Evolutionary conservation across 2,113 vertebrate species (phyloP), one percentile per base, ranked within the genome.

Genomic region (Nycticorax nycticorax): DNA sequence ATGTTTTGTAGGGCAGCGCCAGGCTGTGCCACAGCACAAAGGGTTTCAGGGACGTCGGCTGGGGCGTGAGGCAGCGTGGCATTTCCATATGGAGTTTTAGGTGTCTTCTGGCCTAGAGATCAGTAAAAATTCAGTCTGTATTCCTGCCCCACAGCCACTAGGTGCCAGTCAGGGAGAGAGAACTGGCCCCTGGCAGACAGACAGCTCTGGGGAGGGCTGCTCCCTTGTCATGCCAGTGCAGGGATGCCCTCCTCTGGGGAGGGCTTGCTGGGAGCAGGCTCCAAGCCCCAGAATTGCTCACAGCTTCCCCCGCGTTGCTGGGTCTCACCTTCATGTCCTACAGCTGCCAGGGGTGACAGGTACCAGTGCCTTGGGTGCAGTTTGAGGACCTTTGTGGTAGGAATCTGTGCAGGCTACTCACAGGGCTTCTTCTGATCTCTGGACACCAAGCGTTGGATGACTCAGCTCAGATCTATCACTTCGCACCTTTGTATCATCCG

Each of bases 101-200:
- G 43, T 85, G 63, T 77, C 64, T 73, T 48, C 30, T 53, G 22
- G 32, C 64, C 69, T 69, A 28, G 28, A 48, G 28, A 48, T 45
- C 13, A 19, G 19, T 37, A 52, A 72, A 88, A 53, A 27, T 68
- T 57, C 69, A 12, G 28, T 88, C 90, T 81, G 69, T 88, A 50
- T 85, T 93, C 84, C 93, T 96, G 87, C 78, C 71, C 71, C 74
- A 77, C 83, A 85, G 69, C 75, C 74, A 82, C 79, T 81, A 80
- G 79, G 64, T 91, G 75, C 87, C 71, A 69, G 93, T 85, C 84
- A 73, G 83, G 59, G 87, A 85, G 91, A 66, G 78, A 73, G 43
- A 88, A 53, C 79, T 81, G 69, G 53, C 35, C 88, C 81, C 35
- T 80, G 63, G 79, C 79, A 72, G 35, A 5, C 32, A 20, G 43